Conservation (phyloP, 1,140 invertebrate genomes). For the Tetraneura akinire region DNA sequence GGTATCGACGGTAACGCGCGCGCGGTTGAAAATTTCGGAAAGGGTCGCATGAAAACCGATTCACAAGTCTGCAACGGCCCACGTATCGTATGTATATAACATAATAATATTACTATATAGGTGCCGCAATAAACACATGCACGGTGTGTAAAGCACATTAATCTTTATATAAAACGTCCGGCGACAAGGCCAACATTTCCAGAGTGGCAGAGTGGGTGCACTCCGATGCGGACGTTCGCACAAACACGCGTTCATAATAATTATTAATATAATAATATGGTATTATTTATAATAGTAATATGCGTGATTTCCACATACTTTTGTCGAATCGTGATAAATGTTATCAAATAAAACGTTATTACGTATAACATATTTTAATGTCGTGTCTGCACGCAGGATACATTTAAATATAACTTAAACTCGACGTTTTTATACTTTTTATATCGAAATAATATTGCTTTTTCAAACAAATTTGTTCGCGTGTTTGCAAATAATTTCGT, state of each 20-base stretch:
- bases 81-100: not conserved
- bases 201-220: constrained; percentile 38
- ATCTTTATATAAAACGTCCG: constrained; percentile 44
- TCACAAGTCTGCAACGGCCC: not conserved
- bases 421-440: too few relatives aligned
- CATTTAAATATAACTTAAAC: too few relatives aligned
- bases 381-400: too few relatives aligned
- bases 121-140: too few relatives aligned
- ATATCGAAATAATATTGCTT: too few relatives aligned
- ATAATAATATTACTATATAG: too few relatives aligned
- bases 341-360: too few relatives aligned
- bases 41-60: not conserved
- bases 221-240: constrained; percentile 9
- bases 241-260: too few relatives aligned
- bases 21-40: not conserved
- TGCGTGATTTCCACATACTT: not conserved
- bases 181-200: constrained; percentile 45
- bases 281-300: not conserved
- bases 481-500: too few relatives aligned
- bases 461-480: too few relatives aligned
- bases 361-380: too few relatives aligned
- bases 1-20: not conserved
- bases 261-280: too few relatives aligned
- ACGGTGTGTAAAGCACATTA: not conserved
- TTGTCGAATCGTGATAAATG: not conserved